Base-by-base conservation (phyloP, 2,113 vertebrate genomes). In the Neopipo cinnamomea region DNA sequence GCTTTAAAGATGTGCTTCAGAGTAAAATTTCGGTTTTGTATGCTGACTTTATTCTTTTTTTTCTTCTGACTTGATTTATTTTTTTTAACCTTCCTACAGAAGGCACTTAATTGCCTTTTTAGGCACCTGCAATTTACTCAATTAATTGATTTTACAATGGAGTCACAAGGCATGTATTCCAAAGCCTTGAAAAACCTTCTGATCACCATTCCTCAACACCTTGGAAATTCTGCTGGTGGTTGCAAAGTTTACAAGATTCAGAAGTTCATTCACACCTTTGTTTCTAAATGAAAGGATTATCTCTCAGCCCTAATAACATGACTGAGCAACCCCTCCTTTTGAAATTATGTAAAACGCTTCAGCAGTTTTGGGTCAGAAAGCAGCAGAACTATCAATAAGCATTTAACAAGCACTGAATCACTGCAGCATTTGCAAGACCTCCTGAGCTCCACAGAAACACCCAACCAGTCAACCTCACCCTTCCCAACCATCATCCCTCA, bases 361-460 rank as follows among this genome's bases (percentile, higher is more conserved):
- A 46, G 76, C 73, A 89, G 89, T 78, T 93, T 91, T 58, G 80
- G 83, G 70, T 89, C 89, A 94, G 82, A 94, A 88, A 95, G 55
- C 47, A 82, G 87, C 33, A 75, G 27, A 84, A 61, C 39, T 31
- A 90, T 11, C 55, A 85, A 58, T 18, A 70, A 63, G 44, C 37
- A 27, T 42, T 62, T 49, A 73, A 56, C 3, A 6, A 85, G n/a
- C 58, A 75, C 61, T 31, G 79, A 84, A 91, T 35, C 79, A 50
- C 61, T 16, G 83, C 66, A 87, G 74, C 49, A 28, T 58, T 58
- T 63, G 12, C 53, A 62, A 83, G 42, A 49, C 17, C 49, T 68
- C 20, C 46, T 8, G 67, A 85, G 53, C 39, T 85, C 46, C 56
- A 56, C 18, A 49, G 35, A 67, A 18, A 42, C 22, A 67, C 15